Evolutionary conservation across 2,797 vertebrate species (phyloP).

Genomic region (Saxicola maurus): DNA sequence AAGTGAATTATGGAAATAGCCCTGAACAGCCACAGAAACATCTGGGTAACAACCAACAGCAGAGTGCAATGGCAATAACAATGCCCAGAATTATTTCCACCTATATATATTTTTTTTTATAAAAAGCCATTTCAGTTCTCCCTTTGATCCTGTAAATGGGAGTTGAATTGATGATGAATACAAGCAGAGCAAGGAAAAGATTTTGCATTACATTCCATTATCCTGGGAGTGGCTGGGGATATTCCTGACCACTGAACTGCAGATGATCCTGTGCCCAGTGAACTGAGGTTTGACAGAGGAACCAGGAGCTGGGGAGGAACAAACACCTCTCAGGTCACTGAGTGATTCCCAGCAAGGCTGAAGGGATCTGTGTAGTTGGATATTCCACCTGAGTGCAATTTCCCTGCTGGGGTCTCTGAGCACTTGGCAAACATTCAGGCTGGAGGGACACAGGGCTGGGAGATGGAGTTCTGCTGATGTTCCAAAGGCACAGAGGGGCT

Average conservation of each 20-base stretch:
- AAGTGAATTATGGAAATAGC: conserved; percentile 42
- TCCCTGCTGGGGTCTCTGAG: conserved; percentile 11
- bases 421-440: neutral
- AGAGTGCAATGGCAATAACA: neutral
- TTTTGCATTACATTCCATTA: neutral
- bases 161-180: neutral
- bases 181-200: neutral
- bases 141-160: neutral
- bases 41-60: neutral
- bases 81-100: neutral
- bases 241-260: conserved; percentile 11
- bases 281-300: neutral
- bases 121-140: neutral
- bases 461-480: neutral
- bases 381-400: conserved; percentile 12
- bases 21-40: neutral
- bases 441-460: neutral
- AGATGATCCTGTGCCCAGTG: neutral
- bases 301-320: neutral
- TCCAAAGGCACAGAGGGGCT: neutral
- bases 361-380: neutral
- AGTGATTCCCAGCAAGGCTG: neutral
- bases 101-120: neutral
- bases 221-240: neutral
- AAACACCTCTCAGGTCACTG: neutral